These are phyloP conservation scores for Fulica atra DNA, from an alignment of 2,113 vertebrate species.

Conservation along the genomic window DNA sequence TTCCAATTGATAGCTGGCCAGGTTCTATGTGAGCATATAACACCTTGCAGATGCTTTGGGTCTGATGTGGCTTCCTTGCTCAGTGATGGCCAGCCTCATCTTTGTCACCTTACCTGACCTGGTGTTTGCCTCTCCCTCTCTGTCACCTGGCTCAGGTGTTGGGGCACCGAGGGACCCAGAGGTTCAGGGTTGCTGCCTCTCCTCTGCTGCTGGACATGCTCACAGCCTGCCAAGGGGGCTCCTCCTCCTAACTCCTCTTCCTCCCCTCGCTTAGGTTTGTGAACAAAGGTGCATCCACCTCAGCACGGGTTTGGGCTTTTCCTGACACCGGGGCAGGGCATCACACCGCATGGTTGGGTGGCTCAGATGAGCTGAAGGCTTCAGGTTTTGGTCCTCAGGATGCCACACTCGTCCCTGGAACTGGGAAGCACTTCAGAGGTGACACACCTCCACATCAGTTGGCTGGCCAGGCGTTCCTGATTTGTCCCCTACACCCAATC, in stretches of 20 bases:
- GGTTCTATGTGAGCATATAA: neutral
- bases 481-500: neutral
- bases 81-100: neutral
- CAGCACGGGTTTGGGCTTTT: neutral
- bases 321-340: fast-evolving
- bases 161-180: neutral
- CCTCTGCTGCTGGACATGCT: neutral
- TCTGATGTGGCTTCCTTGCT: neutral
- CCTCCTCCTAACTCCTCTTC: neutral
- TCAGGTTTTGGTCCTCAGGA: neutral
- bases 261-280: neutral
- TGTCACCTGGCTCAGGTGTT: neutral
- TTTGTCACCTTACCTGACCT: neutral
- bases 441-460: neutral
- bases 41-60: neutral
- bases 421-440: neutral
- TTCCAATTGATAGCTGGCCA: neutral
- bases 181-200: neutral
- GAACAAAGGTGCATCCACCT: neutral
- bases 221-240: neutral
- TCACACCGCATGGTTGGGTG: fast-evolving
- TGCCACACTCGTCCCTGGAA: neutral
- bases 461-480: neutral
- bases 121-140: neutral
- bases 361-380: neutral